A percentile compares a stretch with the other conserved stretches of the same genome.
Conservation (phyloP, 2,797 vertebrate species). For the Epinephelus malabaricus region DNA sequence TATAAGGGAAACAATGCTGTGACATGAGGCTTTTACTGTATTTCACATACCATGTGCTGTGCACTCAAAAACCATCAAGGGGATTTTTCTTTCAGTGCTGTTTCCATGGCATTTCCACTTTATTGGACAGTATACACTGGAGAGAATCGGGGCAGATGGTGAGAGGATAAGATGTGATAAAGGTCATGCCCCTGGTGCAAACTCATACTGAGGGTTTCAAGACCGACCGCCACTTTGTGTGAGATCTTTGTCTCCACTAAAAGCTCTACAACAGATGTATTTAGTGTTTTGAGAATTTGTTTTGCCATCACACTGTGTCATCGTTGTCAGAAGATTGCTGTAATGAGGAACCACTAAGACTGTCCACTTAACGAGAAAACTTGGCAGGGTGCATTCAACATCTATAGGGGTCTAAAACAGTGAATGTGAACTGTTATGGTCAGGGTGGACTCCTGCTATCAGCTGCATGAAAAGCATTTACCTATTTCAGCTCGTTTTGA, state of each 20-base stretch:
- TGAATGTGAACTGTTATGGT: neutral
- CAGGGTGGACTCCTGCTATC: too few relatives aligned
- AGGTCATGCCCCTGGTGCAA: conserved; percentile 51
- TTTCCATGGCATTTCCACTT: conserved; percentile 56
- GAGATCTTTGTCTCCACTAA: neutral
- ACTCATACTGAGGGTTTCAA: neutral
- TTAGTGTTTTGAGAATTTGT: neutral
- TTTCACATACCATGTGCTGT: neutral
- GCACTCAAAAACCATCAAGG: conserved; percentile 22
- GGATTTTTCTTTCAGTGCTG: conserved; percentile 23
- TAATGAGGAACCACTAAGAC: too few relatives aligned
- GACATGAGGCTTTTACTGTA: neutral
- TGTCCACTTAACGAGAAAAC: neutral
- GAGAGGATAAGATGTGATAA: conserved; percentile 47
- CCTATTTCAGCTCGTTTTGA: too few relatives aligned
- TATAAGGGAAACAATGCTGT: neutral
- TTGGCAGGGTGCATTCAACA: neutral
- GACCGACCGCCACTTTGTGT: conserved; percentile 3
- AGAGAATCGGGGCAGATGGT: conserved; percentile 56
- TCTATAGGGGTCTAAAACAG: neutral
- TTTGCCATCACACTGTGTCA: neutral
- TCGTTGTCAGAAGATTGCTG: neutral
- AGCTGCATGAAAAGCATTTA: too few relatives aligned
- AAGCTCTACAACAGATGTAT: neutral
- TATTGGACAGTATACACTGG: conserved; percentile 39